Evolutionary conservation across 2,797 vertebrate genomes (phyloP), one percentile per base, ranked within the genome.

Genomic region (Microhierax caerulescens): DNA sequence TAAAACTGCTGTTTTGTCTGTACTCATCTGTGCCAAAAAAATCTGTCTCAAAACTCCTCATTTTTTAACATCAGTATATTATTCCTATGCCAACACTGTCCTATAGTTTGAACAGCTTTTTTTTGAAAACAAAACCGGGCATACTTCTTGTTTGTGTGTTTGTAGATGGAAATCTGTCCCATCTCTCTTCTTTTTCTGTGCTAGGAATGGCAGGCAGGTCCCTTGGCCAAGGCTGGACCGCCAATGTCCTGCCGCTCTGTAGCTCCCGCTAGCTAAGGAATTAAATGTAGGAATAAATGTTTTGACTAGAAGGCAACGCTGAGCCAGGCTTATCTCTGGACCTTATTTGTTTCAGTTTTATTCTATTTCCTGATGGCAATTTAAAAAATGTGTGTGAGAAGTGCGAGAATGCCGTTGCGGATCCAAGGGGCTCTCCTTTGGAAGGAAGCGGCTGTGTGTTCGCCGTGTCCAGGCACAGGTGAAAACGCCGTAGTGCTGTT

Each of bases 11-110:
- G 8, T 43, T 5, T 6, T 9, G 10, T 45, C 23, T 7, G 3
- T 7, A 3, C 8, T 91, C 9, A 21, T 84, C 45, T 57, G 30
- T 53, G 10, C 28, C 53, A 67, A 92, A 67, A 92, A 87, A 63
- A 59, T 36, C 57, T 18, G 13, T 22, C 21, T 2, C 37, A 61
- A 68, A 92, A 27, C 48, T 72, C 30, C 21, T 37, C 12, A 79
- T 93, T 93, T 92, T 93, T 77, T 69, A 45, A 50, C 67, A 59
- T 82, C 34, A 22, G 25, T 85, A 92, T 83, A 54, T 67, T 76
- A 27, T 72, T 85, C 48, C 72, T 30, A 39, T 25, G 89, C 82
- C 64, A 88, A 18, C 5, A 4, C 12, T 61, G 32, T 75, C 36
- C 14, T 78, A 4, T 43, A 60, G 23, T 72, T 95, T 64, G 91